phyloP scores from a whole-genome alignment of 2,888 invertebrate species.

The Panorpa germanica region DNA sequence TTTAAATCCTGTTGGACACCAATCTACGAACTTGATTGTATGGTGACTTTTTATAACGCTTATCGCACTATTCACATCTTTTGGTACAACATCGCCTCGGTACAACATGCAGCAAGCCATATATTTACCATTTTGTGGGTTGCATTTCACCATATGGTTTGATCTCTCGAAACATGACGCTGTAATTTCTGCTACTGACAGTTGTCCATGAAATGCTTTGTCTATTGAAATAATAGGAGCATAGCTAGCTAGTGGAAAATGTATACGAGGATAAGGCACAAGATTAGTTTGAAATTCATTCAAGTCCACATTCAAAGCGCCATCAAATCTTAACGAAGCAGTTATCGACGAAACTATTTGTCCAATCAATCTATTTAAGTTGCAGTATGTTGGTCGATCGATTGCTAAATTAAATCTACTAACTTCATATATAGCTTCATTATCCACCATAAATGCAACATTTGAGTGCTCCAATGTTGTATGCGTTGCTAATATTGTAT shows the following conservation, averaged over 20 bases:
- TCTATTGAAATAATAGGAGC: slow-evolving; percentile 44
- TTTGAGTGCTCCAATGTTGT: slow-evolving; percentile 48
- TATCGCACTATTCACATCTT: slow-evolving; percentile 55
- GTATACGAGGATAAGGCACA: slow-evolving; percentile 74
- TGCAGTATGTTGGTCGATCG: slow-evolving; percentile 65
- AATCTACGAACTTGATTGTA: slow-evolving; percentile 56
- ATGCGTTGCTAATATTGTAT: slow-evolving; percentile 48
- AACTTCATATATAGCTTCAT: slow-evolving; percentile 60
- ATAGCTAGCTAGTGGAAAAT: slow-evolving; percentile 65
- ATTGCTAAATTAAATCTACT: slow-evolving; percentile 54
- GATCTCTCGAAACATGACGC: slow-evolving; percentile 64
- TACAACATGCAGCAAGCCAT: slow-evolving; percentile 57
- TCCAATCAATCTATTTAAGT: slow-evolving; percentile 62
- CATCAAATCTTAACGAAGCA: slow-evolving; percentile 48
- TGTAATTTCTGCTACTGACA: slow-evolving; percentile 50
- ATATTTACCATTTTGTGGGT: slow-evolving; percentile 48
- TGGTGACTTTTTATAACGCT: slow-evolving; percentile 48
- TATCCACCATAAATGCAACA: slow-evolving; percentile 54
- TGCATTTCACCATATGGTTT: slow-evolving; percentile 64
- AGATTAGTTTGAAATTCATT: slow-evolving; percentile 65
- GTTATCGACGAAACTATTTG: slow-evolving; percentile 54
- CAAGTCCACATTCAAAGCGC: slow-evolving; percentile 42
- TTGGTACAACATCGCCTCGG: slow-evolving; percentile 44
- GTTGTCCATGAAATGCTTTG: slow-evolving; percentile 40
- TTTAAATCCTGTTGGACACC: slow-evolving; percentile 72